A percentile compares a stretch with the other conserved stretches of the same genome.
phyloP scores from a whole-genome alignment of 1,140 invertebrate genomes.

The Leptestheria dahalacensis region DNA sequence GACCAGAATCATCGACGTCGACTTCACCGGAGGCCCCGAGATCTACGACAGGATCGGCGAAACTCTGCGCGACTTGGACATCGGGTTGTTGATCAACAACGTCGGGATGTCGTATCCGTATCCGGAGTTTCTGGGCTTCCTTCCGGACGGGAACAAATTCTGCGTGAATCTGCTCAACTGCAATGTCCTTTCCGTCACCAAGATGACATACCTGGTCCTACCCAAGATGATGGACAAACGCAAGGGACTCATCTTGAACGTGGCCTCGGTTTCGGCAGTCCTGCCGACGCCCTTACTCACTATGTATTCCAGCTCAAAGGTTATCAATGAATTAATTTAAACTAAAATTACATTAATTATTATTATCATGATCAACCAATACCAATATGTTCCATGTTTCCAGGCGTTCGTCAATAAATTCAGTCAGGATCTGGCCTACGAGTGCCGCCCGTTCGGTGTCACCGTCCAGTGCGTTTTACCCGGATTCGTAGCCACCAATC shows the following conservation, averaged over 20 bases:
- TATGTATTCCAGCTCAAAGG: slow-evolving; percentile 80
- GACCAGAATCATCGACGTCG: slow-evolving; percentile 64
- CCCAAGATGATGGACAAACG: slow-evolving; percentile 76
- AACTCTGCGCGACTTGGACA: slow-evolving; percentile 60
- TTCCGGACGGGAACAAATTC: slow-evolving; percentile 16
- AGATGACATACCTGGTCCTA: slow-evolving; percentile 69
- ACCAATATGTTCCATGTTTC: slow-evolving; percentile 18
- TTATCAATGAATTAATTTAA: too few relatives aligned
- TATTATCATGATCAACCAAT: too few relatives aligned
- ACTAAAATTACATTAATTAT: too few relatives aligned
- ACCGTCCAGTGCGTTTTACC: slow-evolving; percentile 70
- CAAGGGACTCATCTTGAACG: slow-evolving; percentile 79
- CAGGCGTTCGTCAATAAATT: slow-evolving; percentile 74
- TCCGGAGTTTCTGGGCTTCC: slow-evolving; percentile 36
- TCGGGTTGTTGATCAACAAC: slow-evolving; percentile 91
- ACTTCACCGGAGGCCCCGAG: slow-evolving; percentile 54
- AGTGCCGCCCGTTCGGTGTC: slow-evolving; percentile 61
- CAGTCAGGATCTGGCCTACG: slow-evolving; percentile 56
- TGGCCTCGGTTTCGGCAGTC: slow-evolving; percentile 67
- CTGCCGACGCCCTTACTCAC: slow-evolving; percentile 68
- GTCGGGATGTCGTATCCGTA: slow-evolving; percentile 80
- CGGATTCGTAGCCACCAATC: slow-evolving; percentile 81
- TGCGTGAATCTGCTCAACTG: slow-evolving; percentile 44
- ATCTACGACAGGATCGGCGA: slow-evolving; percentile 63
- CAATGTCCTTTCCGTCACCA: slow-evolving; percentile 54